phyloP scores from a whole-genome alignment of 1,140 invertebrate species.

The Goniozus legneri region DNA sequence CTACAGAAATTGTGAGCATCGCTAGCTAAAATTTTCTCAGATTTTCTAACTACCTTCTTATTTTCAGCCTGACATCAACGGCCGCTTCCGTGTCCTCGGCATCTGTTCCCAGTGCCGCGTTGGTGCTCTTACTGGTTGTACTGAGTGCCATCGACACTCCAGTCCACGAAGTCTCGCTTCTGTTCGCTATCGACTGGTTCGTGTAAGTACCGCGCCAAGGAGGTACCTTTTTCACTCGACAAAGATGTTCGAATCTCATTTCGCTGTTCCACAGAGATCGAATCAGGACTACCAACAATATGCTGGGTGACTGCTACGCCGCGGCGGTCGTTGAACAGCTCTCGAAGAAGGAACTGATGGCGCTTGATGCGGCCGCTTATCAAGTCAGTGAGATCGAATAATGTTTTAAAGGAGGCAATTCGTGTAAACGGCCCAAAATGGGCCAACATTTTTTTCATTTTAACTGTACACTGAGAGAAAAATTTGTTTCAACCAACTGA shows the following conservation, averaged over 20 bases:
- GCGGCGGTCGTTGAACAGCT: conserved; percentile 81
- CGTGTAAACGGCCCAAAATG: too few relatives aligned
- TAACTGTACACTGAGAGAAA: too few relatives aligned
- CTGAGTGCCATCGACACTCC: conserved; percentile 83
- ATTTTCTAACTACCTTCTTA: conserved; percentile 6
- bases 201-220: conserved; percentile 65
- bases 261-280: conserved; percentile 65
- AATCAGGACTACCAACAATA: conserved; percentile 83
- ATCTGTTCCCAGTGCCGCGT: conserved; percentile 88
- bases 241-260: not conserved
- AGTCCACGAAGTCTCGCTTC: conserved; percentile 74
- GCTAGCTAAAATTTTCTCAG: not conserved
- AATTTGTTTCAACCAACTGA: too few relatives aligned
- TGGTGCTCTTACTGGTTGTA: conserved; percentile 81
- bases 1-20: not conserved
- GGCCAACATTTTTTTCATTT: too few relatives aligned
- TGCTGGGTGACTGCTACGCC: conserved; percentile 84
- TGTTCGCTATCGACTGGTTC: conserved; percentile 89
- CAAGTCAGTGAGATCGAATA: conserved; percentile 43
- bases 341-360: conserved; percentile 77
- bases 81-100: conserved; percentile 89
- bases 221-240: not conserved
- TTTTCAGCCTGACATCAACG: conserved; percentile 78
- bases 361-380: conserved; percentile 64
- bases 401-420: not conserved